Conservation (phyloP, 2,797 vertebrate genomes). For the Callimico goeldii region DNA sequence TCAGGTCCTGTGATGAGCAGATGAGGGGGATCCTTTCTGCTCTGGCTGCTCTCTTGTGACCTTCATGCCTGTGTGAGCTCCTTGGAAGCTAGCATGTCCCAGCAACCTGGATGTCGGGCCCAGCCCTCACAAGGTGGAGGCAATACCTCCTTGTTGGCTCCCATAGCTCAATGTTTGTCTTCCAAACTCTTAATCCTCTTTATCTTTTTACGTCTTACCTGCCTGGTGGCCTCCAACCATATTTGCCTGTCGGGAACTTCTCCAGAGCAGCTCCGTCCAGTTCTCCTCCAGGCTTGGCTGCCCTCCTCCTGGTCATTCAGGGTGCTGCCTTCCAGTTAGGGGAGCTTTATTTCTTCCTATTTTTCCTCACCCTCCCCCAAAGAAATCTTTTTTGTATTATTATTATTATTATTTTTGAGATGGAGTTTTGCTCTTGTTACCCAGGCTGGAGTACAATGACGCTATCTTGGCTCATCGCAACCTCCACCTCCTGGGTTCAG, state of each 20-base stretch:
- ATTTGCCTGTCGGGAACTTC: neutral
- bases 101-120: neutral
- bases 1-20: neutral
- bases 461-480: no score
- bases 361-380: neutral
- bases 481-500: no score
- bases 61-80: neutral
- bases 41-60: no score
- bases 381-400: neutral
- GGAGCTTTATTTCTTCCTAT: neutral
- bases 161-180: neutral
- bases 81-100: no score
- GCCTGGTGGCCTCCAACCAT: neutral
- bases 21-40: neutral
- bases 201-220: slow-evolving; percentile 49
- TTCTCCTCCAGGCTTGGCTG: no score
- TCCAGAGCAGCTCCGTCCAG: neutral
- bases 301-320: neutral
- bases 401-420: neutral
- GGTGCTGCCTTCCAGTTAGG: neutral
- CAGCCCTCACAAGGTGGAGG: neutral
- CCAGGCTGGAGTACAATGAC: no score
- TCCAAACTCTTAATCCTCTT: slow-evolving; percentile 42
- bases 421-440: no score
- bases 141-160: neutral